A percentile compares a stretch with the other conserved stretches of the same genome.
phyloP scores from a whole-genome alignment of 2,797 vertebrate genomes.

The Galaxias olidus region DNA sequence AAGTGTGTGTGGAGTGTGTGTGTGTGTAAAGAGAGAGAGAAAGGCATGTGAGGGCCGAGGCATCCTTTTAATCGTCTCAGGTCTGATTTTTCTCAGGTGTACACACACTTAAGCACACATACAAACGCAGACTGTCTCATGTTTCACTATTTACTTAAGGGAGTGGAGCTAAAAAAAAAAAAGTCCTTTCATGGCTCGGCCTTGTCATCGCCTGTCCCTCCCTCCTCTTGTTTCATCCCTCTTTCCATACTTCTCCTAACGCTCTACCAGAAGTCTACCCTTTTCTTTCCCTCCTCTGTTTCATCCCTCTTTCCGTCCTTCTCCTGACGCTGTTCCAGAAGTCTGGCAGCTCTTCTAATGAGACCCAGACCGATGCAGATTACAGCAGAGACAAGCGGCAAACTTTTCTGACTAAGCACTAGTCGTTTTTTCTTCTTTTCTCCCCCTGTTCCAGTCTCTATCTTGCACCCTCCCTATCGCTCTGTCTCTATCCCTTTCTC shows the following conservation, averaged over 20 bases:
- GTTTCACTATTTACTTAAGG: too few relatives aligned
- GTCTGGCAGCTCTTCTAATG: neutral
- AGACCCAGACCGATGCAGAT: conserved; percentile 6
- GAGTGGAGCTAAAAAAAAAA: too few relatives aligned
- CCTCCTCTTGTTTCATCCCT: too few relatives aligned
- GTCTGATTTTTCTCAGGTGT: conserved; percentile 9
- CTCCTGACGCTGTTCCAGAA: neutral
- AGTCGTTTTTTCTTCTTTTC: neutral
- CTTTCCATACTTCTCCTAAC: too few relatives aligned
- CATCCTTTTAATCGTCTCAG: conserved; percentile 8
- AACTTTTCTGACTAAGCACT: neutral
- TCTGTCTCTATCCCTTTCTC: neutral
- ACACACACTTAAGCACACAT: too few relatives aligned
- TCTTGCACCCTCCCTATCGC: conserved; percentile 39
- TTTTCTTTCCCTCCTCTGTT: neutral
- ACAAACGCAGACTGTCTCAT: too few relatives aligned
- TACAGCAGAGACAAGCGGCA: neutral
- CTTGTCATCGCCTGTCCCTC: neutral
- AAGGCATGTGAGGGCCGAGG: neutral
- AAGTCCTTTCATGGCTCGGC: neutral
- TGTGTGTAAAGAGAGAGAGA: neutral
- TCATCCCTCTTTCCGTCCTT: neutral
- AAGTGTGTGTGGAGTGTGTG: neutral
- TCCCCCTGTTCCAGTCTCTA: conserved; percentile 50
- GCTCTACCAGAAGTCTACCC: too few relatives aligned